These are phyloP conservation scores for Eumacrocentrus americanus DNA, from an alignment of 2,888 invertebrate genomes.

Conservation along the genomic window DNA sequence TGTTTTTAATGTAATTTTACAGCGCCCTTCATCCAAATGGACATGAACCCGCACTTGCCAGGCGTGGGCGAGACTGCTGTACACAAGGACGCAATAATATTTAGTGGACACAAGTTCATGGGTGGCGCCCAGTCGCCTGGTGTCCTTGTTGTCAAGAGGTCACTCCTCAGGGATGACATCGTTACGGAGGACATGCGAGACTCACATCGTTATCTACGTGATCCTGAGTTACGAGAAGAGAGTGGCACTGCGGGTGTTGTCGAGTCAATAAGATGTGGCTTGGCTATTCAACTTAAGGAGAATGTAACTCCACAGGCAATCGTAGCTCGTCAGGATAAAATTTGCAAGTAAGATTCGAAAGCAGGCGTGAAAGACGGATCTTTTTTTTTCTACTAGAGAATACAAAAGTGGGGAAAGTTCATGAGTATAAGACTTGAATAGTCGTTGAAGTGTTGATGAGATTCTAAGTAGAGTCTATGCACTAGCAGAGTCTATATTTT, in stretches of 20 bases:
- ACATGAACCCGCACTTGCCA: constrained; percentile 81
- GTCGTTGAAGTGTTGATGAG: background rate
- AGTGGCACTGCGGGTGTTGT: constrained; percentile 78
- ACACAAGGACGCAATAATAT: constrained; percentile 87
- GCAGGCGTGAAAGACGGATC: background rate
- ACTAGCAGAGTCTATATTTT: no score
- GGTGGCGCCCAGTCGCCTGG: constrained; percentile 89
- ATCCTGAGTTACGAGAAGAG: constrained; percentile 73
- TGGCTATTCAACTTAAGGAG: constrained; percentile 85
- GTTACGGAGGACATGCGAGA: constrained; percentile 55
- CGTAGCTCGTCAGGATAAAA: constrained; percentile 73
- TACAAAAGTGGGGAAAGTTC: background rate
- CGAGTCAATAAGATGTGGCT: constrained; percentile 82
- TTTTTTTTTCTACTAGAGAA: constrained; percentile 6
- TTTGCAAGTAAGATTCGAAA: constrained; percentile 69
- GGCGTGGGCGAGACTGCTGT: constrained; percentile 75
- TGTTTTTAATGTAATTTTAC: constrained; percentile 34
- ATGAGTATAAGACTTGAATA: background rate
- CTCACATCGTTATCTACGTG: constrained; percentile 61
- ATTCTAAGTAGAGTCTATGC: no score
- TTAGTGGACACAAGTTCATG: constrained; percentile 88
- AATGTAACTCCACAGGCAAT: constrained; percentile 78
- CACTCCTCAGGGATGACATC: constrained; percentile 62
- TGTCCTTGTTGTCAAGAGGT: constrained; percentile 65
- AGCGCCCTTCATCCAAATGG: constrained; percentile 77